These are phyloP conservation scores for Ceyx cyanopectus DNA, from an alignment of 2,113 vertebrate species.

Conservation along the genomic window DNA sequence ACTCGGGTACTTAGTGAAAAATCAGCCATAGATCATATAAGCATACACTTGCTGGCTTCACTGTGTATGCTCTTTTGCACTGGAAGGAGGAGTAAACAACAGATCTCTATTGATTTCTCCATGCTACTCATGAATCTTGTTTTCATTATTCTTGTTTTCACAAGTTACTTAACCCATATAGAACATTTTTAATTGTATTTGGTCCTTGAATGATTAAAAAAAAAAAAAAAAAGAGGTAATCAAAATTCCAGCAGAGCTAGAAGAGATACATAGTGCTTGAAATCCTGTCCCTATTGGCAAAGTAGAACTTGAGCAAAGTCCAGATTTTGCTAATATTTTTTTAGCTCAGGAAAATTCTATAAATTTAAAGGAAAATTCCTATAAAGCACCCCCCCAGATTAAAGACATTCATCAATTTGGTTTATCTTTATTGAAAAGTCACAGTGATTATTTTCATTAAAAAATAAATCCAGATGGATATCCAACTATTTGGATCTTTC, in stretches of 20 bases:
- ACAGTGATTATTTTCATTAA: neutral
- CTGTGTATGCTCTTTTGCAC: neutral
- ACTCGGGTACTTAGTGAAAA: neutral
- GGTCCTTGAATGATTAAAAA: neutral
- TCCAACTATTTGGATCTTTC: neutral
- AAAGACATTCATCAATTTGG: neutral
- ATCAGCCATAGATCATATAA: neutral
- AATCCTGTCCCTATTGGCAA: neutral
- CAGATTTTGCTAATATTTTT: neutral
- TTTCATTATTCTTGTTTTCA: neutral
- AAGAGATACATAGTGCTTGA: neutral
- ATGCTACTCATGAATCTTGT: neutral
- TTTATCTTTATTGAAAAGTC: neutral
- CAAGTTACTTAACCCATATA: neutral
- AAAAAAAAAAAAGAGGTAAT: neutral
- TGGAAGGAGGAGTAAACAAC: neutral
- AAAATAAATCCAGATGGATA: neutral
- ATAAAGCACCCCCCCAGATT: neutral
- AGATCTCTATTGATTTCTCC: neutral
- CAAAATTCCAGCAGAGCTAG: neutral
- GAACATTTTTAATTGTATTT: neutral
- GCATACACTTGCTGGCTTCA: neutral
- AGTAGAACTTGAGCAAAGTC: neutral
- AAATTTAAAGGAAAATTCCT: neutral
- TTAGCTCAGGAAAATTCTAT: neutral